phyloP scores from a whole-genome alignment of 2,113 vertebrate species.

The Coregonus clupeaformis region DNA sequence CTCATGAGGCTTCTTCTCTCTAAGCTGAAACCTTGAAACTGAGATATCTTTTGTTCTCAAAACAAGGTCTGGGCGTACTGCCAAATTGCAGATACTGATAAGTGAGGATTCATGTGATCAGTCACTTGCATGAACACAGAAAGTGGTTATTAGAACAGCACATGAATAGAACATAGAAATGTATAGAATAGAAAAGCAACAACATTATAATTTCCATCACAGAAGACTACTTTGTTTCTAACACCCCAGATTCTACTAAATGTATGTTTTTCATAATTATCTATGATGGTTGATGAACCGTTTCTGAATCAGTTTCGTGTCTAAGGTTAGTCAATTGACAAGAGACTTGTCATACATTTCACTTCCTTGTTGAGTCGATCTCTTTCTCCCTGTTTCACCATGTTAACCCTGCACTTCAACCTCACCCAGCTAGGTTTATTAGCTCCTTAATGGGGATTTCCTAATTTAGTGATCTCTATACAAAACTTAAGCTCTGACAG shows the following conservation, averaged over 20 bases:
- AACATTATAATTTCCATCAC: no score
- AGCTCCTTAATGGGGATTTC: background rate
- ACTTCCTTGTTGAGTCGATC: background rate
- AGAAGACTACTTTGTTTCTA: background rate
- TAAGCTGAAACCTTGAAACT: no score
- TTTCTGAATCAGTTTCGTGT: background rate
- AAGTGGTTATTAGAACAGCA: no score
- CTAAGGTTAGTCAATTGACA: background rate
- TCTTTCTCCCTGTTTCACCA: slow-evolving; percentile 29
- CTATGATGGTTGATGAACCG: background rate
- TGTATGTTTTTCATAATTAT: background rate
- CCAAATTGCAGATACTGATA: no score
- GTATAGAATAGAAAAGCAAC: no score
- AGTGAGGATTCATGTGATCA: no score
- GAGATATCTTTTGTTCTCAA: no score
- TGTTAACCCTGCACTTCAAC: slow-evolving; percentile 49
- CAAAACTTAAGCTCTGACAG: background rate
- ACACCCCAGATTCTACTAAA: background rate
- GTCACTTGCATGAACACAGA: no score
- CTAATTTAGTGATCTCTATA: background rate
- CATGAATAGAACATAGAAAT: no score
- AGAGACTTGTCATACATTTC: background rate
- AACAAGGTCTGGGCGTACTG: no score
- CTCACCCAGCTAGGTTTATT: background rate
- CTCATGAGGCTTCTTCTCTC: no score